Percentiles rank a stretch among this genome's conserved stretches.
Evolutionary conservation across 1,140 invertebrate species (phyloP).

Genomic region (Cotesia chilonis): DNA sequence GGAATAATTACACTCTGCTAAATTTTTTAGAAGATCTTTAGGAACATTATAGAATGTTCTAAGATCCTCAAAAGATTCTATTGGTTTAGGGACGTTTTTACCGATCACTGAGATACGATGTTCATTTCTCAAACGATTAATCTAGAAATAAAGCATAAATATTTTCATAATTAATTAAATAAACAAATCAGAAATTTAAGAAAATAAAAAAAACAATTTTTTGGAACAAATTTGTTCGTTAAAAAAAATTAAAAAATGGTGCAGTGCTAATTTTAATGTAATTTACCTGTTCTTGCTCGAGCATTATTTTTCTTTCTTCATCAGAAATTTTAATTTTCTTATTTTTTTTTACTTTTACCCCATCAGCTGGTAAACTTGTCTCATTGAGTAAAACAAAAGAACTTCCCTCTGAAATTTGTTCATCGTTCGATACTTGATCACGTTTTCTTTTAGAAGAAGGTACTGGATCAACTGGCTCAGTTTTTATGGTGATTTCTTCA

Average conservation of each 20-base stretch:
- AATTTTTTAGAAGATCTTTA: slow-evolving; percentile 75
- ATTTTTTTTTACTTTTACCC: slow-evolving; percentile 45
- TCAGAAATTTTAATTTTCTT: slow-evolving; percentile 56
- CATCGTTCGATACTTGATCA: slow-evolving; percentile 31
- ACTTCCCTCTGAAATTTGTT: slow-evolving; percentile 44
- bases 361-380: slow-evolving; percentile 45
- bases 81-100: slow-evolving; percentile 77
- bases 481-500: slow-evolving; percentile 36
- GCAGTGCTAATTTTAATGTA: slow-evolving; percentile 11
- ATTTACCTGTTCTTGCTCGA: slow-evolving; percentile 66
- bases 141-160: slow-evolving; percentile 64
- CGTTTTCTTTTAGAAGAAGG: slow-evolving; percentile 22
- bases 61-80: slow-evolving; percentile 78
- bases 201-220: too few species aligned
- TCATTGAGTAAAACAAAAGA: slow-evolving; percentile 48
- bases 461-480: slow-evolving; percentile 30
- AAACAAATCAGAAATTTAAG: slow-evolving; percentile 16
- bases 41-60: slow-evolving; percentile 67
- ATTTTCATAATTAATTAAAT: slow-evolving; percentile 17
- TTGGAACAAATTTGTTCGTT: too few species aligned
- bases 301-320: slow-evolving; percentile 60
- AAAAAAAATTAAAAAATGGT: too few species aligned
- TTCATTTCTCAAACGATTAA: slow-evolving; percentile 78
- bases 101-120: slow-evolving; percentile 82
- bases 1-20: slow-evolving; percentile 77